A percentile compares a stretch with the other conserved stretches of the same genome.
phyloP scores from a whole-genome alignment of 2,797 vertebrate species.

The Xenentodon cancila region DNA sequence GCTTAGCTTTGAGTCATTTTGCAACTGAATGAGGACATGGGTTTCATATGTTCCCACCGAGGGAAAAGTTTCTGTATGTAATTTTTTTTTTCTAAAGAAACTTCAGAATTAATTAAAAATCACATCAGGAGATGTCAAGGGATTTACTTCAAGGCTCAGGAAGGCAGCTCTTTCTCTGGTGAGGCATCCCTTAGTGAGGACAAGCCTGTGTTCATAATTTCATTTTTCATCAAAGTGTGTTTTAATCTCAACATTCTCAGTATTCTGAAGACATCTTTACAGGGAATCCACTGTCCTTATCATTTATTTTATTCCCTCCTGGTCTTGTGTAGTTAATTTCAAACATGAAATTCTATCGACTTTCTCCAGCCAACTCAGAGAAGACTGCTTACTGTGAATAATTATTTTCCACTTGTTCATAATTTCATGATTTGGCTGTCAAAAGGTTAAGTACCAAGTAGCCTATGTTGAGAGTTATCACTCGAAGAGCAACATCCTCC shows the following conservation, averaged over 20 bases:
- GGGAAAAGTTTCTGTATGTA: constrained; percentile 51
- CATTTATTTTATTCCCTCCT: constrained; percentile 53
- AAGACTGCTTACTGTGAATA: constrained; percentile 43
- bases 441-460: no score
- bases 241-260: constrained; percentile 75
- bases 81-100: constrained; percentile 54
- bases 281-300: constrained; percentile 63
- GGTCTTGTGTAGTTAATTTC: constrained; percentile 51
- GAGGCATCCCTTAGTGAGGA: constrained; percentile 68
- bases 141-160: constrained; percentile 77
- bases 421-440: constrained; percentile 24
- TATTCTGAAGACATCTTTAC: constrained; percentile 63
- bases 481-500: constrained; percentile 7
- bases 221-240: constrained; percentile 81
- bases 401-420: constrained; percentile 43
- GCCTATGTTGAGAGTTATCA: neutral
- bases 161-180: constrained; percentile 59
- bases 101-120: constrained; percentile 80
- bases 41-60: constrained; percentile 43
- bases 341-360: constrained; percentile 49
- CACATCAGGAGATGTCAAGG: constrained; percentile 76
- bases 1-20: constrained; percentile 29
- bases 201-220: constrained; percentile 75
- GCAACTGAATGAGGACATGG: constrained; percentile 34
- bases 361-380: constrained; percentile 27